Percentiles rank a stretch among this genome's conserved stretches.
phyloP scores from a whole-genome alignment of 2,797 vertebrate genomes.

The Chanos chanos region DNA sequence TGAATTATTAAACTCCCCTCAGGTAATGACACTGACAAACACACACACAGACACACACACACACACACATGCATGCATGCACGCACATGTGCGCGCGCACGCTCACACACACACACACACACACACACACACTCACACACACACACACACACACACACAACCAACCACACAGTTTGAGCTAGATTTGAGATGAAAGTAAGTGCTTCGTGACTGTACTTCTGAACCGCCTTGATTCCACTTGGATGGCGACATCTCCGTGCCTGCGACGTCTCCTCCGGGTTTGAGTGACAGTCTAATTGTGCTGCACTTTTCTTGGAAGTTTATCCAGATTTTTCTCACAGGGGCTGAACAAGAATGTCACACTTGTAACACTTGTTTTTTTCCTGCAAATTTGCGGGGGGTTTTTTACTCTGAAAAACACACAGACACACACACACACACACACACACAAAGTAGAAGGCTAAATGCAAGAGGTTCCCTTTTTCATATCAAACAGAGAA shows the following conservation, averaged over 20 bases:
- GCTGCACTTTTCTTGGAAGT: conserved; percentile 1
- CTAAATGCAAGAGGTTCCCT: too few relatives aligned
- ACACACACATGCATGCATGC: too few relatives aligned
- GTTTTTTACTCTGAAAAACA: too few relatives aligned
- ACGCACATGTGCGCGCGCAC: conserved; percentile 6
- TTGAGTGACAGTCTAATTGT: conserved; percentile 29
- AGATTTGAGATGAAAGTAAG: conserved; percentile 50
- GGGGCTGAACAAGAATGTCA: conserved; percentile 9
- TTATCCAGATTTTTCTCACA: conserved; percentile 21
- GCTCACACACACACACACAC: conserved; percentile 14
- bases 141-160: neutral
- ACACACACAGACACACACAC: conserved; percentile 1
- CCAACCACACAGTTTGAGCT: conserved; percentile 26
- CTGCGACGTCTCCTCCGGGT: conserved; percentile 17
- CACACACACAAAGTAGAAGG: too few relatives aligned
- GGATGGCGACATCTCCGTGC: conserved; percentile 25
- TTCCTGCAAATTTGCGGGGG: conserved; percentile 1
- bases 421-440: too few relatives aligned
- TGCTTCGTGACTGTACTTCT: conserved; percentile 33
- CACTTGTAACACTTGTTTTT: conserved; percentile 5
- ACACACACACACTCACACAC: conserved; percentile 10
- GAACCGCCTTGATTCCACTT: conserved; percentile 9
- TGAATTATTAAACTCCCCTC: conserved; percentile 48
- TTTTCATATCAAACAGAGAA: too few relatives aligned
- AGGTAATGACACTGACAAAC: conserved; percentile 41